Conservation (phyloP, 2,888 invertebrate genomes). For the Parnassius glacialis region DNA sequence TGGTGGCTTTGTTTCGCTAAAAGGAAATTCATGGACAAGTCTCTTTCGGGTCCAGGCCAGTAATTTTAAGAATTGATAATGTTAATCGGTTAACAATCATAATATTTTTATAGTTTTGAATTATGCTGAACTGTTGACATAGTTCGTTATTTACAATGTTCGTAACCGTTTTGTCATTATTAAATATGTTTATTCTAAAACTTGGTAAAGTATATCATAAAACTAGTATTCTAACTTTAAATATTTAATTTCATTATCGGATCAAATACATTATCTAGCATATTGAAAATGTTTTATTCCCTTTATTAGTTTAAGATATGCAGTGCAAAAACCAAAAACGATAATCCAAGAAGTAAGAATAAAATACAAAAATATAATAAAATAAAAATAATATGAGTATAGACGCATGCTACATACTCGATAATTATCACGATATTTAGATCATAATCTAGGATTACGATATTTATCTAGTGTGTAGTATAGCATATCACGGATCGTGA, state of each 20-base stretch:
- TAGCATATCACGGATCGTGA: too few relatives aligned
- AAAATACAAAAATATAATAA: too few relatives aligned
- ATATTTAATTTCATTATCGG: neutral
- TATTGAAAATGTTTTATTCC: too few relatives aligned
- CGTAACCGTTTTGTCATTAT: slow-evolving; percentile 12
- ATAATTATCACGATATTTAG: too few relatives aligned
- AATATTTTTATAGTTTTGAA: slow-evolving; percentile 6
- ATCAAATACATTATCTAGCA: slow-evolving; percentile 1
- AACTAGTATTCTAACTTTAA: slow-evolving; percentile 17
- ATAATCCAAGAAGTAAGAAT: too few relatives aligned
- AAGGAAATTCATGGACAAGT: slow-evolving; percentile 99
- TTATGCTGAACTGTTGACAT: slow-evolving; percentile 17
- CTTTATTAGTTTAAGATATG: too few relatives aligned
- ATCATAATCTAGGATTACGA: too few relatives aligned
- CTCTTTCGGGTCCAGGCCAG: slow-evolving; percentile 93
- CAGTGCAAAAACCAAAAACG: too few relatives aligned
- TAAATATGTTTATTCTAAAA: neutral
- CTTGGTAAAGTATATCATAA: slow-evolving; percentile 8
- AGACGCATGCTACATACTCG: too few relatives aligned
- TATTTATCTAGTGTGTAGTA: too few relatives aligned
- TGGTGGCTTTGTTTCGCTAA: slow-evolving; percentile 99
- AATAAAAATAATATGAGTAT: too few relatives aligned
- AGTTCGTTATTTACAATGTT: slow-evolving; percentile 13
- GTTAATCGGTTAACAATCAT: too few relatives aligned
- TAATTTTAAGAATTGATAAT: slow-evolving; percentile 43